Evolutionary conservation across 2,113 vertebrate genomes (phyloP).

Genomic region (Brachyhypopomus occidentalis): DNA sequence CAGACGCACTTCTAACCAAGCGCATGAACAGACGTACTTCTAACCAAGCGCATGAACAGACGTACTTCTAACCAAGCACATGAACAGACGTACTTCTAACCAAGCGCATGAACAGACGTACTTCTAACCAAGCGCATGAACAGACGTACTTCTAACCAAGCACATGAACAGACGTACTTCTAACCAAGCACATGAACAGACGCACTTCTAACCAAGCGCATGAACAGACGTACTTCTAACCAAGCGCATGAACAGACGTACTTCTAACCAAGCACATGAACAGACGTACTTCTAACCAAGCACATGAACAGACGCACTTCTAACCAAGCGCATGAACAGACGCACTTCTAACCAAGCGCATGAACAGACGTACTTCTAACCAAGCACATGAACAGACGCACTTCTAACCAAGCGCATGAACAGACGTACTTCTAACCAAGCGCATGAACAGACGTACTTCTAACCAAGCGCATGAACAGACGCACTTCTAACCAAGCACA

Average conservation of each 20-base stretch:
- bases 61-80: constrained; percentile 36
- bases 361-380: not conserved
- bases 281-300: constrained; percentile 38
- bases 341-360: constrained; percentile 36
- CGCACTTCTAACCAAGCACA: constrained; percentile 22
- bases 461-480: constrained; percentile 1
- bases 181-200: constrained; percentile 1
- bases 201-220: constrained; percentile 21
- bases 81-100: not conserved
- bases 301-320: no score
- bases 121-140: constrained; percentile 22
- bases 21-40: no score
- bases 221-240: constrained; percentile 47
- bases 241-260: not conserved
- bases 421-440: constrained; percentile 5
- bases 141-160: constrained; percentile 5
- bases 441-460: constrained; percentile 49
- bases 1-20: constrained; percentile 38
- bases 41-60: constrained; percentile 49
- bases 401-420: constrained; percentile 22
- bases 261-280: constrained; percentile 45
- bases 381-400: constrained; percentile 49
- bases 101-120: constrained; percentile 49
- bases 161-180: constrained; percentile 49
- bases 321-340: constrained; percentile 49